Evolutionary conservation across 2,797 vertebrate genomes (phyloP).

Genomic region (Xenops minutus): DNA sequence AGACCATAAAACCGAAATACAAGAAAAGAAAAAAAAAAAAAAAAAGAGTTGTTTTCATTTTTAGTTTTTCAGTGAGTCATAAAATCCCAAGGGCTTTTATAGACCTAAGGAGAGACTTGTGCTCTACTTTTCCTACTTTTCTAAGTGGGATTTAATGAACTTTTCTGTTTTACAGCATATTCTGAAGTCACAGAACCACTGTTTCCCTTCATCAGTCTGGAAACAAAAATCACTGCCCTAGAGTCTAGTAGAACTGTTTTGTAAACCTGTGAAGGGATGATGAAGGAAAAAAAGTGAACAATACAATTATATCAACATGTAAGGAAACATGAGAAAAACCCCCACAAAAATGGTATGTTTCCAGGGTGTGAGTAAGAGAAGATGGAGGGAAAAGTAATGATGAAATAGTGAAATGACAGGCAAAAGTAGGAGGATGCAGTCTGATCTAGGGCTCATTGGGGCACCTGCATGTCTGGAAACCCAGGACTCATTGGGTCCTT

Average conservation of each 20-base stretch:
- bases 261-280: background rate
- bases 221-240: background rate
- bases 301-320: accelerated
- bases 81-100: background rate
- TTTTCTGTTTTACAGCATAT: background rate
- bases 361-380: background rate
- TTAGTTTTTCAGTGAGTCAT: background rate
- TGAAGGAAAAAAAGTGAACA: background rate
- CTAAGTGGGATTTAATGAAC: background rate
- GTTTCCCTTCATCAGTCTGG: background rate
- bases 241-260: background rate
- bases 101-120: background rate
- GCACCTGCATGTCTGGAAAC: background rate
- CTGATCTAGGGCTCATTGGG: background rate
- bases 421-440: background rate
- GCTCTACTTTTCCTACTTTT: background rate
- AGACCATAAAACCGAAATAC: background rate
- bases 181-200: background rate
- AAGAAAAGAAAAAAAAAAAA: background rate
- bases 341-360: background rate
- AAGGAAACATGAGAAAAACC: accelerated
- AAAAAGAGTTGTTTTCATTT: background rate
- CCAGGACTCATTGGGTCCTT: background rate
- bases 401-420: background rate
- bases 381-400: background rate